phyloP scores from a whole-genome alignment of 1,140 invertebrate species.

The Samia ricini region DNA sequence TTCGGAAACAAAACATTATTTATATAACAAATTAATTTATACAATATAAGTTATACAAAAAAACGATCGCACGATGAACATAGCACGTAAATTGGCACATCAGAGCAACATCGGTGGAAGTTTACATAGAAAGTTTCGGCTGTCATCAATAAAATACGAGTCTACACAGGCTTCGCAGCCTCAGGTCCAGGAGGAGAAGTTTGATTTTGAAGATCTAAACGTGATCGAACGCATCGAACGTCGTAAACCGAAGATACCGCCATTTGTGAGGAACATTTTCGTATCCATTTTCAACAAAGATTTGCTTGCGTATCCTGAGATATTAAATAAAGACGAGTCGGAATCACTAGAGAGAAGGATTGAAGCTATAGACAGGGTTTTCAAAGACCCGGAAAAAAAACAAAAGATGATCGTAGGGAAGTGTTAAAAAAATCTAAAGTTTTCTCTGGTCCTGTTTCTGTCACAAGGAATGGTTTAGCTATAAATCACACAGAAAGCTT shows the following conservation, averaged over 20 bases:
- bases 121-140: constrained; percentile 47
- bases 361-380: constrained; percentile 80
- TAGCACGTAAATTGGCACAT: constrained; percentile 52
- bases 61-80: constrained; percentile 50
- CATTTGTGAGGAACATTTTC: constrained; percentile 82
- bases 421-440: constrained; percentile 46
- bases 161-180: constrained; percentile 46
- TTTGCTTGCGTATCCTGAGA: constrained; percentile 81
- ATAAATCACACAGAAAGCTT: constrained; percentile 78
- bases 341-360: constrained; percentile 80
- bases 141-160: constrained; percentile 42
- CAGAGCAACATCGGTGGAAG: constrained; percentile 43
- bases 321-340: constrained; percentile 82
- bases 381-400: constrained; percentile 59
- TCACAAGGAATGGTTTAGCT: constrained; percentile 68
- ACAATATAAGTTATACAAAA: neutral
- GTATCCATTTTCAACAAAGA: constrained; percentile 80
- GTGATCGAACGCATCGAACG: constrained; percentile 53
- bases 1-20: neutral
- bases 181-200: constrained; percentile 64
- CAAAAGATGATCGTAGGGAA: constrained; percentile 39
- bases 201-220: constrained; percentile 66
- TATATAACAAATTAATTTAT: neutral
- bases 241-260: constrained; percentile 58
- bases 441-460: constrained; percentile 56